A percentile compares a stretch with the other conserved stretches of the same genome.
Evolutionary conservation across 1,140 invertebrate species (phyloP).

Genomic region (Chelonus insularis): DNA sequence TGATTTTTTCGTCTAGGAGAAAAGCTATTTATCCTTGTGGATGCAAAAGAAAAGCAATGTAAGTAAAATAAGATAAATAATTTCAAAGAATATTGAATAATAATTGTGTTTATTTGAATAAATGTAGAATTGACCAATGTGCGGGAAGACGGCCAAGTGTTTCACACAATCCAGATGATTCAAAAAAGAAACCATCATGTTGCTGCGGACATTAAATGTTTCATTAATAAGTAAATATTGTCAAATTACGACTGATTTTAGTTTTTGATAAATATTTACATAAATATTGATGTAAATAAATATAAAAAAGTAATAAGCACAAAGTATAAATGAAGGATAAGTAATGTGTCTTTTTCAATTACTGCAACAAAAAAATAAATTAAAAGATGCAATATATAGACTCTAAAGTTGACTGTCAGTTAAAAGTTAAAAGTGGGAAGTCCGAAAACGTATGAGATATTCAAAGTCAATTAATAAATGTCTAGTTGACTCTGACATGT

Average conservation of each 20-base stretch:
- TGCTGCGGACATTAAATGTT: no score
- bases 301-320: no score
- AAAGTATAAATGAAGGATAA: no score
- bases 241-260: no score
- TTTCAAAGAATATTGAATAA: background rate
- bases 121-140: no score
- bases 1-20: background rate
- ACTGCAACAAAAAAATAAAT: no score
- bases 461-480: conserved; percentile 58
- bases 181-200: no score
- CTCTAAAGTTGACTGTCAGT: background rate
- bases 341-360: no score
- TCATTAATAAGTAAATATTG: no score
- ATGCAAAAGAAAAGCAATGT: conserved; percentile 25
- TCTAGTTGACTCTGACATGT: conserved; percentile 50
- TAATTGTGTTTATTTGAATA: background rate
- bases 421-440: no score
- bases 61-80: background rate
- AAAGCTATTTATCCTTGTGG: conserved; percentile 31
- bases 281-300: conserved; percentile 21
- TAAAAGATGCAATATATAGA: background rate
- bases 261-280: background rate
- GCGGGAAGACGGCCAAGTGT: background rate
- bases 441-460: conserved; percentile 21
- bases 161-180: background rate